These are phyloP conservation scores for Aleadryas rufinucha DNA, from an alignment of 2,113 vertebrate genomes.

Conservation along the genomic window DNA sequence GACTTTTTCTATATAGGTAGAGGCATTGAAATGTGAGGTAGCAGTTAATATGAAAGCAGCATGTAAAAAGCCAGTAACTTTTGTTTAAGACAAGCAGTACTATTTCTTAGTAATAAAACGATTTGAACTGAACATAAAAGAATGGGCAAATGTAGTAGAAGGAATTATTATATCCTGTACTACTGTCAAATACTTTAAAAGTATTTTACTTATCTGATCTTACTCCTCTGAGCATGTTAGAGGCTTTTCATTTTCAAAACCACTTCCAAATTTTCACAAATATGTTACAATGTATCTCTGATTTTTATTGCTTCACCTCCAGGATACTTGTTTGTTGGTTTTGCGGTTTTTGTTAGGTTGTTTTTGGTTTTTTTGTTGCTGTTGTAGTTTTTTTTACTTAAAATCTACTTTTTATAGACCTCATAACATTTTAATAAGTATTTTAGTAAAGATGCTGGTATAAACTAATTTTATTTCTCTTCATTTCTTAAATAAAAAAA, in stretches of 20 bases:
- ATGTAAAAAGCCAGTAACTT: not conserved
- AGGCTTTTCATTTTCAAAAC: not conserved
- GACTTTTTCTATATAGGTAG: not conserved
- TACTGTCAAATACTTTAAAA: not conserved
- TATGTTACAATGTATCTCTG: not conserved
- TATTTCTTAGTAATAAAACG: not conserved
- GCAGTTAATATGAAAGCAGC: not conserved
- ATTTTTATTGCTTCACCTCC: not conserved
- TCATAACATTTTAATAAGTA: not conserved
- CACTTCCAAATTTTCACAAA: not conserved
- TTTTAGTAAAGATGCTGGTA: not conserved
- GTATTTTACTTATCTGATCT: not conserved
- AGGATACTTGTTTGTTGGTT: not conserved
- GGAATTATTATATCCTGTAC: not conserved
- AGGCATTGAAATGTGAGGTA: not conserved
- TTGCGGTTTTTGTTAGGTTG: rapidly evolving
- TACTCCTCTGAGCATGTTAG: not conserved
- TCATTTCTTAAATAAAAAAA: not conserved
- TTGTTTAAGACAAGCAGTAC: not conserved
- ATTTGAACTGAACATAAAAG: not conserved
- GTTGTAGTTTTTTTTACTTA: not conserved
- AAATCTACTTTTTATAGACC: not conserved
- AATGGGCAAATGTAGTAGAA: not conserved
- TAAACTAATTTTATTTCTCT: not conserved
- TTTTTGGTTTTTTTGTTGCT: too few species aligned